A percentile compares a stretch with the other conserved stretches of the same genome.
Conservation (phyloP, 2,888 invertebrate genomes). For the Chymomyza procnemis region DNA sequence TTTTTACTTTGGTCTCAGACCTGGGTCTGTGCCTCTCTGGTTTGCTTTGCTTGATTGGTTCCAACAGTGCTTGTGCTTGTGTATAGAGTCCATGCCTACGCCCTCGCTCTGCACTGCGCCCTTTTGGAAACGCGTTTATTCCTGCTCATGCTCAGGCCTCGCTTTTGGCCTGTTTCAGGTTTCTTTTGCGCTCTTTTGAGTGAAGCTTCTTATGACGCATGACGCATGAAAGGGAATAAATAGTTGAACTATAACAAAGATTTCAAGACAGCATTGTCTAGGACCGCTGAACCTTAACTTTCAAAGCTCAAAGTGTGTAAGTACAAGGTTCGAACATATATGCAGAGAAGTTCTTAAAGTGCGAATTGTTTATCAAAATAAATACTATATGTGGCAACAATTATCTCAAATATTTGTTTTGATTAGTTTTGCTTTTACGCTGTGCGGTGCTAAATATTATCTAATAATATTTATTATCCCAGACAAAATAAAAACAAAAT, state of each 20-base stretch:
- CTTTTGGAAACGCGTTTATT: slow-evolving; percentile 56
- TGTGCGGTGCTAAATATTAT: not conserved
- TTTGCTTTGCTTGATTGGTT: slow-evolving; percentile 58
- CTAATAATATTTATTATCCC: not conserved
- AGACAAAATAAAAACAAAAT: not conserved
- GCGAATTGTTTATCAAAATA: not conserved
- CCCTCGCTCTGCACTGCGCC: slow-evolving; percentile 15
- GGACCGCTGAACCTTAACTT: not conserved
- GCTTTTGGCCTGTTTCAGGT: slow-evolving; percentile 42
- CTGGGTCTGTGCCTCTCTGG: slow-evolving; percentile 52
- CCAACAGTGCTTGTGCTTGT: slow-evolving; percentile 40
- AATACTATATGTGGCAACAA: not conserved
- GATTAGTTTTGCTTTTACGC: not conserved
- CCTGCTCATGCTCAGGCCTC: slow-evolving; percentile 56
- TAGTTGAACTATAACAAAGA: not conserved
- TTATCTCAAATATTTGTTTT: not conserved
- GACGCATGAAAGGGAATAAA: slow-evolving; percentile 10
- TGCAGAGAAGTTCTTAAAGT: not conserved
- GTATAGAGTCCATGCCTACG: not conserved
- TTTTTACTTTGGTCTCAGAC: slow-evolving; percentile 37
- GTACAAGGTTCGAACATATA: not conserved
- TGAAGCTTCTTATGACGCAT: slow-evolving; percentile 59
- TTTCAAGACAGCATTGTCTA: not conserved
- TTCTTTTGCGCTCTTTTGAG: slow-evolving; percentile 33
- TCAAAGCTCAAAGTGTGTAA: not conserved